Base-by-base conservation (phyloP, 2,797 vertebrate species). In the Percopsis omiscomaycus region DNA sequence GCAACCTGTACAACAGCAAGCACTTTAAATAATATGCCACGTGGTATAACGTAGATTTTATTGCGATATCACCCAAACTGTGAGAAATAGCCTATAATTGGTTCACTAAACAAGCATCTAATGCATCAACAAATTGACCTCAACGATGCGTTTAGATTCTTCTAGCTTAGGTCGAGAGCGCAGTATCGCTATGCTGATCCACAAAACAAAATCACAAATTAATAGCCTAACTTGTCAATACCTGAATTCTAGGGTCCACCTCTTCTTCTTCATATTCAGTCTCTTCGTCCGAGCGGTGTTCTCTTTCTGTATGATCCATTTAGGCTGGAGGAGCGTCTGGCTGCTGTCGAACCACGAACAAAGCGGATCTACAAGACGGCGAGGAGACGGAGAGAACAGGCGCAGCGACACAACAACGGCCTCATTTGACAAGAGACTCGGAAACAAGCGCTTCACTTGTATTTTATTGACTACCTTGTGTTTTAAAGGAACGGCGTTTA, bases 221-320 rank as follows among this genome's bases (percentile, higher is more conserved):
- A 22, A 22, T 22, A 42, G 37, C 37, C 37, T 42, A 51, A 4
- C 59, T 9, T 48, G 28, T 4, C 28, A 47, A 54, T 56, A 97
- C 96, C 95, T 98, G 96, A 64, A 98, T 95, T 54, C 96, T 89
- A 54, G 96, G 96, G 29, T 98, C 96, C 88, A 98, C 95, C 84
- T 97, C 95, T 66, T 96, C 95, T 11, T 96, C 95, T 4, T 93
- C 94, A 9, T 87, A 88, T 16, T 93, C 92, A 5, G 76, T 60
- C 73, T 93, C 93, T 56, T 89, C 92, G n/a, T 92, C 92, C 5
- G 87, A 86, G 69, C 83, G 55, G 71, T 71, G 79, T 55, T 90
- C 89, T 66, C 78, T 89, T 59, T 93, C 89, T 11, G 53, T 16
- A 15, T 45, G 81, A 15, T 92, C 91, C 94, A 94, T 94, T 47